Evolutionary conservation across 2,888 invertebrate species (phyloP).

Genomic region (Synergus umbraculus): DNA sequence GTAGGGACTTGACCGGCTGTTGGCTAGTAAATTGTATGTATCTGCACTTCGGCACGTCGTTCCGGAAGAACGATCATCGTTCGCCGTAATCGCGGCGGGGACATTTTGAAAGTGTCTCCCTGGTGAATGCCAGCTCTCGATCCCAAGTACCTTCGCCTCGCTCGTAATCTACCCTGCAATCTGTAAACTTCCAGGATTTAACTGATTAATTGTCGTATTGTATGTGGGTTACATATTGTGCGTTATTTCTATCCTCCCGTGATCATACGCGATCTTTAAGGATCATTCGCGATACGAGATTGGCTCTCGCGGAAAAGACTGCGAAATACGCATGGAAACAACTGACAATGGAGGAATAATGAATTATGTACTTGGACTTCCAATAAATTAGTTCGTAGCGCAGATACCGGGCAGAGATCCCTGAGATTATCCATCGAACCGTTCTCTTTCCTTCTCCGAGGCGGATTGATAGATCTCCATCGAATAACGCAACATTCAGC

Average conservation of each 20-base stretch:
- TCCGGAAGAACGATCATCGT: conserved; percentile 49
- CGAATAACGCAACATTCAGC: conserved; percentile 34
- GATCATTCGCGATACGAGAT: conserved; percentile 38
- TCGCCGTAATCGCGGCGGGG: background rate
- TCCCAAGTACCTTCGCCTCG: background rate
- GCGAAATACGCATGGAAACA: conserved; percentile 42
- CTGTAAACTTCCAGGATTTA: conserved; percentile 39
- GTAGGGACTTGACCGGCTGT: conserved; percentile 15
- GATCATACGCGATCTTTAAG: conserved; percentile 41
- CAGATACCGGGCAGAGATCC: conserved; percentile 43
- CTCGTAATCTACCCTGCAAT: background rate
- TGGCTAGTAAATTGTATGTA: conserved; percentile 16
- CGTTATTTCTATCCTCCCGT: conserved; percentile 21
- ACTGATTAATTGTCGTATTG: conserved; percentile 52
- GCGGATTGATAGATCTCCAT: conserved; percentile 43
- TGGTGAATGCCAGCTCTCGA: background rate
- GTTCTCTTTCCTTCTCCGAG: conserved; percentile 38
- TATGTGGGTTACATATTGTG: conserved; percentile 12
- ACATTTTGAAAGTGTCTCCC: conserved; percentile 25
- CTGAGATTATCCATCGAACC: conserved; percentile 47
- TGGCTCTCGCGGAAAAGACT: conserved; percentile 26
- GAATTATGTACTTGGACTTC: conserved; percentile 41
- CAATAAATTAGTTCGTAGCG: conserved; percentile 42
- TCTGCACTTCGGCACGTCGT: conserved; percentile 34
- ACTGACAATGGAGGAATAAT: conserved; percentile 45